Base-by-base conservation (phyloP, 1,140 invertebrate genomes). In the Maniola jurtina region DNA sequence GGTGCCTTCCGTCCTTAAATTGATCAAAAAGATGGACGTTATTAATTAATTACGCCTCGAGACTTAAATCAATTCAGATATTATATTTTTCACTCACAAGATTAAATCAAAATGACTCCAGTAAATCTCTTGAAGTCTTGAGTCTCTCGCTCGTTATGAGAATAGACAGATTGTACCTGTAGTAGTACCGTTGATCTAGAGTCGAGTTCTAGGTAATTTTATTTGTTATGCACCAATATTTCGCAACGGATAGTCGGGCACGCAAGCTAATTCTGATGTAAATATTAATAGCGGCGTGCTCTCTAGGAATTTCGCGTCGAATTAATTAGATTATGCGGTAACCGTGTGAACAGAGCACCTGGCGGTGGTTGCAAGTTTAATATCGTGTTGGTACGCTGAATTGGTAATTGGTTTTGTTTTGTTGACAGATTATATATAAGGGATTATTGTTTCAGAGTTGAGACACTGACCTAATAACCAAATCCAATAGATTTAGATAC, bases 231-330 rank as follows among this genome's bases (percentile, higher is more conserved):
- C 66, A 36, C 13, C 14, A 61, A 48, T 60, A 61, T 71, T 64
- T 67, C 65, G 64, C 62, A 64, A 64, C 33, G 38, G 40, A 36
- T 40, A 33, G 56, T 10, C 54, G 36, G 15, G 59, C 60, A 34
- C 47, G 64, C 60, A 54, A 33, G 57, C 63, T 70, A 54, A 70
- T 62, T 66, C 33, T 35, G 61, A 63, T 61, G 57, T 76, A 69
- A 72, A 73, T 71, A 71, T 73, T 73, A 63, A 73, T 73, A 68
- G 65, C 71, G 61, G 52, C 61, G 54, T 64, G 64, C 68, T 54
- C 68, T 70, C 68, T 76, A 57, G 71, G 71, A 72, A 73, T 67
- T 73, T 75, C 42, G 66, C 36, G 66, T 61, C 66, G 68, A 66
- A 72, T 73, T 61, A 68, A 70, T 72, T 72, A 67, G 65, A 75